phyloP scores from a whole-genome alignment of 2,888 invertebrate species.

The Rhagonycha lutea region DNA sequence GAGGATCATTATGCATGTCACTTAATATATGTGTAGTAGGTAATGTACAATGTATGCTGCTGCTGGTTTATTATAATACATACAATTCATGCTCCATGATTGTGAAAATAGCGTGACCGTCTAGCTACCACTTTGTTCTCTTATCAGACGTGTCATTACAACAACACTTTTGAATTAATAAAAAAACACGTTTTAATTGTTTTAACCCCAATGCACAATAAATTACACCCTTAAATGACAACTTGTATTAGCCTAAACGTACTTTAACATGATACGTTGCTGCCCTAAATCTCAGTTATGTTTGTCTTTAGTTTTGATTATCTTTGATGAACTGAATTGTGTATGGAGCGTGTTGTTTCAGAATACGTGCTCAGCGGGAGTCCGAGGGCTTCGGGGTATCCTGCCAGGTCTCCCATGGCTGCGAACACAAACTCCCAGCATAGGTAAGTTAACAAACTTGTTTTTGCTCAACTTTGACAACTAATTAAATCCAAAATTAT shows the following conservation, averaged over 20 bases:
- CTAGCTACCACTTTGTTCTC: constrained; percentile 33
- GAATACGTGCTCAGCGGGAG: constrained; percentile 61
- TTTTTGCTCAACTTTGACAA: constrained; percentile 1
- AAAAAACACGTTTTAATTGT: constrained; percentile 35
- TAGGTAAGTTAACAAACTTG: constrained; percentile 54
- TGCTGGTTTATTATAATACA: constrained; percentile 16
- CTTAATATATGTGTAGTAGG: constrained; percentile 1
- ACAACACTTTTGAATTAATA: constrained; percentile 26
- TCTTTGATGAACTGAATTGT: constrained; percentile 35
- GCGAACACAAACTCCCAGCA: constrained; percentile 50
- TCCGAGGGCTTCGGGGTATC: constrained; percentile 57
- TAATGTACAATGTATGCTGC: background rate
- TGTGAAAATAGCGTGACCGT: constrained; percentile 32
- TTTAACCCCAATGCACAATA: constrained; percentile 35
- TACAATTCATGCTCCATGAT: constrained; percentile 20
- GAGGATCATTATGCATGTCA: constrained; percentile 16
- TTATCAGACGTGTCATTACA: constrained; percentile 34
- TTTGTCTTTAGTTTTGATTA: constrained; percentile 38
- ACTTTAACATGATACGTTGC: constrained; percentile 32
- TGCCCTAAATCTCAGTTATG: constrained; percentile 34
- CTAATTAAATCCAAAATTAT: background rate
- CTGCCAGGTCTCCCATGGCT: constrained; percentile 55
- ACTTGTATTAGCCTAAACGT: constrained; percentile 28
- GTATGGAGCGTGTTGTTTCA: constrained; percentile 47
- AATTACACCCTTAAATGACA: constrained; percentile 32